phyloP scores from a whole-genome alignment of 2,888 invertebrate genomes.

The Clunio marinus region DNA sequence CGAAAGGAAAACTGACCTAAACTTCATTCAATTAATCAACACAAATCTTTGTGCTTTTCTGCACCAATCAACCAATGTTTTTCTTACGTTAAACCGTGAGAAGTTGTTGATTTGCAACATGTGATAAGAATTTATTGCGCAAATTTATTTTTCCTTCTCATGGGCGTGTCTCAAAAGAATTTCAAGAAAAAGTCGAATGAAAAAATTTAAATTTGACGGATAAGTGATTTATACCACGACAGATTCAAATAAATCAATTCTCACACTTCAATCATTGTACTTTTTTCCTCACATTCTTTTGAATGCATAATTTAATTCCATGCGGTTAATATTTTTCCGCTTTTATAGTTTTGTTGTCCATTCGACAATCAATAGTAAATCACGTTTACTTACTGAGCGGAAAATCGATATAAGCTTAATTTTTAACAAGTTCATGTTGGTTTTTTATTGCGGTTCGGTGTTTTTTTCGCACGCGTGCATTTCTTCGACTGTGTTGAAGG shows the following conservation, averaged over 20 bases:
- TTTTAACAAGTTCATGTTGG: constrained; percentile 5
- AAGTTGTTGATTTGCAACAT: background rate
- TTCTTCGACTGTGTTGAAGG: constrained; percentile 17
- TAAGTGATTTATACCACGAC: background rate
- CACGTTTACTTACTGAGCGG: background rate
- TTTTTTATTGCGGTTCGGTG: background rate
- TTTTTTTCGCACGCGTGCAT: background rate
- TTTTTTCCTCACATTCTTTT: background rate
- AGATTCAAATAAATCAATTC: background rate
- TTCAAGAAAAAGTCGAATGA: background rate
- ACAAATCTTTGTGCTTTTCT: too few species aligned
- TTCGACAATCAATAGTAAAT: background rate
- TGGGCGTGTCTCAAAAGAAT: background rate
- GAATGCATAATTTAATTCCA: constrained; percentile 1
- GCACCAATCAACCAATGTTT: background rate
- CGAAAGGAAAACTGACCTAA: background rate
- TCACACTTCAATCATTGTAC: background rate
- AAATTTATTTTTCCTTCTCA: background rate
- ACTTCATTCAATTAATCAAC: background rate
- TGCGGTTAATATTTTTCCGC: background rate
- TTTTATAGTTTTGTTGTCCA: background rate
- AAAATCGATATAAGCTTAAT: constrained; percentile 1
- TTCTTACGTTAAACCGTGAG: background rate
- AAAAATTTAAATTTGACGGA: background rate
- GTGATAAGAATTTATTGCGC: constrained; percentile 16